A percentile compares a stretch with the other conserved stretches of the same genome.
Conservation (phyloP, 2,797 vertebrate genomes). For the Neosalanx taihuensis region DNA sequence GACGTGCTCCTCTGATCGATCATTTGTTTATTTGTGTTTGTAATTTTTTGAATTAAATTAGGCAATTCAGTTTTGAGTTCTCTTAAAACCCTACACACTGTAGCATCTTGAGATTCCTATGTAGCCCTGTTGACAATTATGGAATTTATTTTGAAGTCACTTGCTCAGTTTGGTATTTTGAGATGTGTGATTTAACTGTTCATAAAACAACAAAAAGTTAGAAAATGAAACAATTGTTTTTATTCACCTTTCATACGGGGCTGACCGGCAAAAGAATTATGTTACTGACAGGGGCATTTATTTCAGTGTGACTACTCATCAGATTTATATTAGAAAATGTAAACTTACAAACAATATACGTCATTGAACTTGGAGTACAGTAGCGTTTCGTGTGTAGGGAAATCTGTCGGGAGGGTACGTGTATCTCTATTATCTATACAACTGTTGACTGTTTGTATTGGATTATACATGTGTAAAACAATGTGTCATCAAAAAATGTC, state of each 20-base stretch:
- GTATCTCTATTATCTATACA: constrained; percentile 12
- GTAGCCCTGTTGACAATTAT: background rate
- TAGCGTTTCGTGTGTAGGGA: constrained; percentile 50
- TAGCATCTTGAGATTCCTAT: background rate
- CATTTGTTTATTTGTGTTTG: background rate
- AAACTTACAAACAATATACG: constrained; percentile 21
- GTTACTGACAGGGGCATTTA: background rate
- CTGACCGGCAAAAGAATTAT: background rate
- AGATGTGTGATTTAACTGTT: background rate
- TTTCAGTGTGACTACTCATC: background rate
- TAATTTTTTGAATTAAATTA: background rate
- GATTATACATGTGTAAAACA: constrained; percentile 68
- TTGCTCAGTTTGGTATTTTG: background rate
- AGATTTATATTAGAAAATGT: constrained; percentile 11
- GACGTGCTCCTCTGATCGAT: background rate
- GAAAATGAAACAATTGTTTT: constrained; percentile 2
- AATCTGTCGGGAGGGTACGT: constrained; percentile 64
- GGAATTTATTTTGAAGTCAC: background rate
- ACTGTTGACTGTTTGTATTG: constrained; percentile 64
- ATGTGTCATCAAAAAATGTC: constrained; percentile 43
- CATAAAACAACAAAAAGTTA: background rate
- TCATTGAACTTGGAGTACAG: constrained; percentile 15
- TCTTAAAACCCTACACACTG: too few species aligned
- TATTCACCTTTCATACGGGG: constrained; percentile 6
- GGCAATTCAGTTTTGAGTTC: too few species aligned